Evolutionary conservation across 2,888 invertebrate species (phyloP).

Genomic region (Ditylenchus weischeri): DNA sequence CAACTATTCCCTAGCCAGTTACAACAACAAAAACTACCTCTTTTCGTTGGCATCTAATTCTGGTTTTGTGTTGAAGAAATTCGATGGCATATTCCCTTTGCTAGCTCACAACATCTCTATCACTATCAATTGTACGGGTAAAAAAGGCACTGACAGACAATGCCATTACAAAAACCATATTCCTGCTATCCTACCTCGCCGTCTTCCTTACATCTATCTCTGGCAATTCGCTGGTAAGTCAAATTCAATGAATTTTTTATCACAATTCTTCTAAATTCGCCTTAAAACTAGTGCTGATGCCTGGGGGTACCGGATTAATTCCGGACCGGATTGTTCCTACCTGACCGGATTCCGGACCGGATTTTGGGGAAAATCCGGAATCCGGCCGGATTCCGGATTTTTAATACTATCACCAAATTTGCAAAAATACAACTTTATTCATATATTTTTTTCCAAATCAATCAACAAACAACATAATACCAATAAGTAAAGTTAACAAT

Average conservation of each 20-base stretch:
- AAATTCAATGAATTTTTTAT: conserved; percentile 65
- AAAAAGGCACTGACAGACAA: conserved; percentile 43
- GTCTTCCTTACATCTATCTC: conserved; percentile 84
- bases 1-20: background rate
- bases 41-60: background rate
- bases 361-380: too few species aligned
- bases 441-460: too few species aligned
- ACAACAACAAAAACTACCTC: background rate
- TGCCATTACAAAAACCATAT: conserved; percentile 32
- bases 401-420: too few species aligned
- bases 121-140: conserved; percentile 50
- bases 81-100: background rate
- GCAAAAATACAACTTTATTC: too few species aligned
- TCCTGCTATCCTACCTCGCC: conserved; percentile 67
- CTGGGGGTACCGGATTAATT: too few species aligned
- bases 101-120: background rate
- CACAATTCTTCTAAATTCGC: too few species aligned
- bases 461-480: too few species aligned
- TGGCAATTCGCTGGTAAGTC: conserved; percentile 87
- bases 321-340: too few species aligned
- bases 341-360: too few species aligned
- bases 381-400: too few species aligned
- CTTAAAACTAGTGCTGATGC: too few species aligned
- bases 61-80: background rate
- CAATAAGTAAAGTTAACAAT: background rate